Conservation (phyloP, 2,888 invertebrate species). For the Drosophila aldrichi region DNA sequence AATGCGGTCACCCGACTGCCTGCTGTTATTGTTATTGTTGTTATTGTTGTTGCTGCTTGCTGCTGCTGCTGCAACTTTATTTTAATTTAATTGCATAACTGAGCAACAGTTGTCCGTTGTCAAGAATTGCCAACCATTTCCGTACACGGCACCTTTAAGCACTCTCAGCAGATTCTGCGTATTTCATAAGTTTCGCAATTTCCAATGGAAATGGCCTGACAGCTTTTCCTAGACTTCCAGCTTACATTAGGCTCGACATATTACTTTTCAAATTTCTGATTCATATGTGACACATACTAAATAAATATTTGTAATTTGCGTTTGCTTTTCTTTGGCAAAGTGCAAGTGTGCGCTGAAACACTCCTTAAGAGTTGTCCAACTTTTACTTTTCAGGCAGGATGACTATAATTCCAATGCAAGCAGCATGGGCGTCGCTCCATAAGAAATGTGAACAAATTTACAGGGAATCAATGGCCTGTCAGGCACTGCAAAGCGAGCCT, state of each 20-base stretch:
- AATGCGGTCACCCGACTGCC: conserved; percentile 58
- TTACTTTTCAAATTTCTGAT: background rate
- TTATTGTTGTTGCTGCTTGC: conserved; percentile 29
- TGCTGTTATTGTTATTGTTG: conserved; percentile 34
- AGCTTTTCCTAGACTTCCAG: background rate
- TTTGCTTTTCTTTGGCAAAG: background rate
- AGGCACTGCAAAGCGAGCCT: background rate
- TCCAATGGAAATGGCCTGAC: background rate
- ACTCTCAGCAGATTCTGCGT: conserved; percentile 21
- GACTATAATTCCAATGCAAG: conserved; percentile 47
- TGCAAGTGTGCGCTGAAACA: conserved; percentile 7
- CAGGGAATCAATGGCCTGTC: conserved; percentile 43
- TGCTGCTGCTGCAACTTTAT: conserved; percentile 56
- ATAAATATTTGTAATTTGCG: background rate
- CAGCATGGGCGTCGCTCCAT: conserved; percentile 28
- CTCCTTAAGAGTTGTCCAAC: conserved; percentile 29
- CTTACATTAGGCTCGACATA: background rate
- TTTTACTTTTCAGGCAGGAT: conserved; percentile 56
- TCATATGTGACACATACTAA: conserved; percentile 8
- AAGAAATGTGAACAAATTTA: conserved; percentile 53
- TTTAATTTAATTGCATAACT: conserved; percentile 77
- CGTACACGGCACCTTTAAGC: conserved; percentile 33
- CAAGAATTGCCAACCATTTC: conserved; percentile 75
- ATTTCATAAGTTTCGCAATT: conserved; percentile 6
- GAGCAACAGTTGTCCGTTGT: conserved; percentile 69